phyloP scores from a whole-genome alignment of 35 echinoderm and acorn worm species.

The Chiridota heheva region DNA sequence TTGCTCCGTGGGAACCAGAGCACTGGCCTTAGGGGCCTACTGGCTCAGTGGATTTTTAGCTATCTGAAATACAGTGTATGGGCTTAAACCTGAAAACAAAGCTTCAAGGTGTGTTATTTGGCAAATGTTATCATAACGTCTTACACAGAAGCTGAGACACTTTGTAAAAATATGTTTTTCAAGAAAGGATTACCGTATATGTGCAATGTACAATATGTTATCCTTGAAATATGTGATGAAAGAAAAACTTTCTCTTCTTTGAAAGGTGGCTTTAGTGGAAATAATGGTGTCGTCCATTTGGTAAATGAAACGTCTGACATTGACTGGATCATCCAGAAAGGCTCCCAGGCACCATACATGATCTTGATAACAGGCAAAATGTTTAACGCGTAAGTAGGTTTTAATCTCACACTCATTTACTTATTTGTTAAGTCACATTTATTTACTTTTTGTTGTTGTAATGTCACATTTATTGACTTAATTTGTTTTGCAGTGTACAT shows the following conservation, averaged over 20 bases:
- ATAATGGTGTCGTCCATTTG: constrained; percentile 84
- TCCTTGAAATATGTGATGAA: background rate
- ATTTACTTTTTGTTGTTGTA: background rate
- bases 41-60: too few species aligned
- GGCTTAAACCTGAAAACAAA: background rate
- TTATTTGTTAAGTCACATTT: background rate
- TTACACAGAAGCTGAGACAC: background rate
- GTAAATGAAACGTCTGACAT: constrained; percentile 48
- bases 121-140: background rate
- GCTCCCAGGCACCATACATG: constrained; percentile 81
- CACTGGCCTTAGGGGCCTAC: too few species aligned
- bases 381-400: constrained; percentile 68
- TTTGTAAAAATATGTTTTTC: background rate
- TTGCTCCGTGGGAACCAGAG: too few species aligned
- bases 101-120: background rate
- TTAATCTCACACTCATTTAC: too few species aligned
- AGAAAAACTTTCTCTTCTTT: constrained; percentile 4
- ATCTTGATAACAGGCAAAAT: constrained; percentile 53
- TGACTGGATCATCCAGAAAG: constrained; percentile 50
- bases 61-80: background rate
- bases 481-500: too few species aligned
- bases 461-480: too few species aligned
- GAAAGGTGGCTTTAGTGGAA: constrained; percentile 81
- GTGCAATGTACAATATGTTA: background rate
- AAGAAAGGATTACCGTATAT: background rate